phyloP scores from a whole-genome alignment of 2,797 vertebrate species.

The Peromyscus attwateri region DNA sequence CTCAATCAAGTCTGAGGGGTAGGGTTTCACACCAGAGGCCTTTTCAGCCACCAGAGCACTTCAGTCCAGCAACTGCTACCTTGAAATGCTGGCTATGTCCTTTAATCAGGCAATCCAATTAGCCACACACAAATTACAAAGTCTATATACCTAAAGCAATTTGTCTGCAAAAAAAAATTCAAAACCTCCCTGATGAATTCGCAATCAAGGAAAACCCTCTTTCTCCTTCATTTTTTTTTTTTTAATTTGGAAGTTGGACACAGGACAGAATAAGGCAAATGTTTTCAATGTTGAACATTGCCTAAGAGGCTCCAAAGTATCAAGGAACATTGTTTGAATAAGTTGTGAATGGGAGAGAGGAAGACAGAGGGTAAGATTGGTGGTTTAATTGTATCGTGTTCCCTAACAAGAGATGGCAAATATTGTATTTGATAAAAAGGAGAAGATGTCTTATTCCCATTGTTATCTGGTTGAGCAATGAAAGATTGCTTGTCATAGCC shows the following conservation, averaged over 20 bases:
- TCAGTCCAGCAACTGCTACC: constrained; percentile 55
- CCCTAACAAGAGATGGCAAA: constrained; percentile 79
- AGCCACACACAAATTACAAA: constrained; percentile 78
- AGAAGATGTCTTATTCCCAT: constrained; percentile 77
- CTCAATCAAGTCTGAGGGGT: constrained; percentile 63
- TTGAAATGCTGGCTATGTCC: constrained; percentile 70
- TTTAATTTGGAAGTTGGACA: constrained; percentile 67
- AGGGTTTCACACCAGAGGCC: constrained; percentile 54
- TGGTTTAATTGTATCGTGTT: constrained; percentile 79
- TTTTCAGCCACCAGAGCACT: constrained; percentile 61
- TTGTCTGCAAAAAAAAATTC: constrained; percentile 75
- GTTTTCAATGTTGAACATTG: constrained; percentile 54
- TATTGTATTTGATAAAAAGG: constrained; percentile 77
- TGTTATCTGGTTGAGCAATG: constrained; percentile 72
- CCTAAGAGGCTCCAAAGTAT: constrained; percentile 73
- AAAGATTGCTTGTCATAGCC: constrained; percentile 78
- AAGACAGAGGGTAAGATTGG: constrained; percentile 67
- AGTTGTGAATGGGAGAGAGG: constrained; percentile 64
- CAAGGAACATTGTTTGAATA: constrained; percentile 73
- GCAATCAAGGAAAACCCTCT: constrained; percentile 80
- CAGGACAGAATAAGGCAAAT: constrained; percentile 76
- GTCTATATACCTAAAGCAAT: constrained; percentile 75
- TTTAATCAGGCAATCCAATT: constrained; percentile 83
- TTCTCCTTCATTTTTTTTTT: constrained; percentile 53
- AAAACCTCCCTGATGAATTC: constrained; percentile 82